Base-by-base conservation (phyloP, 1,140 invertebrate species). In the Campoletis sonorensis region DNA sequence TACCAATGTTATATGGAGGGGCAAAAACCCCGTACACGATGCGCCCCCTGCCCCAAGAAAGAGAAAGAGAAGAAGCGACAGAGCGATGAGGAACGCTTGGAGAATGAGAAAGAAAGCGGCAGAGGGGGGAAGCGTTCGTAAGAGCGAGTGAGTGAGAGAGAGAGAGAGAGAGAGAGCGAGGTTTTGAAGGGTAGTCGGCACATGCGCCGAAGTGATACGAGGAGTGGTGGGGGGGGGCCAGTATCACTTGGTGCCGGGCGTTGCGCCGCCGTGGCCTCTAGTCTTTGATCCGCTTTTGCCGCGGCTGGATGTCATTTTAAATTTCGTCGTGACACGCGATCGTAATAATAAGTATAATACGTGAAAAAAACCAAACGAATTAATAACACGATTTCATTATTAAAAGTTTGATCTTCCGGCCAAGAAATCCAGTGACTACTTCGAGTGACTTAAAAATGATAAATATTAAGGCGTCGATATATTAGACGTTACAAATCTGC, bases 221-320 rank as follows among this genome's bases (percentile, higher is more conserved):
- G n/a, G 7, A 70, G 71, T 84, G 84, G 88, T 81, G 85, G 88
- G 86, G 86, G 86, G 85, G 71, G 68, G 86, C 83, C 88, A 87
- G 89, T 91, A 87, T 89, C 87, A 91, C 87, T 90, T 86, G 70
- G 89, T 87, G 87, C 88, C 89, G 89, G 89, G 88, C 89, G 88
- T 89, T 89, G 88, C 88, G 89, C 82, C 86, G 86, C 85, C 79
- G 78, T 84, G 75, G 85, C 86, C 83, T 82, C 84, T 87, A 90
- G 89, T 90, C 87, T 87, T 84, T 86, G 85, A 86, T 84, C 85
- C 85, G 87, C 85, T 85, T 79, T 76, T 83, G 75, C 30, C 75
- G 85, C 80, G 85, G 83, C 72, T 79, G 87, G 78, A 82, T 77
- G 81, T 81, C 51, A 71, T 73, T 10, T 49, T 4, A 15, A 78